Conservation (phyloP, 2,797 vertebrate species). For the Phalanger gymnotis region DNA sequence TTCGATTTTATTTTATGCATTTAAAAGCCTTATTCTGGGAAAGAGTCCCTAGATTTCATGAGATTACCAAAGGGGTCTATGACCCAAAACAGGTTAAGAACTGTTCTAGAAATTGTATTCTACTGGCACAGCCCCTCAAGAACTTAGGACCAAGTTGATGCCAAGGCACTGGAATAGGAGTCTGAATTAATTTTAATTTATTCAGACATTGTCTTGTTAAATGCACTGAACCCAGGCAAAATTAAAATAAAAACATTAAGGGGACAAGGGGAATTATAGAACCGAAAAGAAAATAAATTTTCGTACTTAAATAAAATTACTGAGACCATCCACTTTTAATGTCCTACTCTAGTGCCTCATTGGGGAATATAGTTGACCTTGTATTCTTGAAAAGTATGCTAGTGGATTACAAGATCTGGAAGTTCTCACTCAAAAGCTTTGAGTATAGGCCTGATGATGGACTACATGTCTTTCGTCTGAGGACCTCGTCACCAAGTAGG, state of each 20-base stretch:
- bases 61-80: background rate
- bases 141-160: background rate
- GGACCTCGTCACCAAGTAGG: background rate
- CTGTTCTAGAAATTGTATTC: background rate
- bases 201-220: background rate
- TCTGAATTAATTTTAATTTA: background rate
- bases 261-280: background rate
- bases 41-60: background rate
- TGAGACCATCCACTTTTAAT: background rate
- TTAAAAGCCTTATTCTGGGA: background rate
- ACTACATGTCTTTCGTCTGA: background rate
- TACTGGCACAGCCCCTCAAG: background rate
- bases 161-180: background rate
- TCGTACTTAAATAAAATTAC: background rate
- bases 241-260: constrained; percentile 5
- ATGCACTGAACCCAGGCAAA: background rate
- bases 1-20: background rate
- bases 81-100: background rate
- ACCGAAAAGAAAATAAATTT: background rate
- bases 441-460: background rate
- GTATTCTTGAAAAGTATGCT: background rate
- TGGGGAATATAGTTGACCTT: background rate
- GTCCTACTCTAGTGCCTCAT: background rate
- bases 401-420: background rate
- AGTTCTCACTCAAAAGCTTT: background rate